These are phyloP conservation scores for Bufo gargarizans DNA, from an alignment of 2,113 vertebrate species.

Conservation along the genomic window DNA sequence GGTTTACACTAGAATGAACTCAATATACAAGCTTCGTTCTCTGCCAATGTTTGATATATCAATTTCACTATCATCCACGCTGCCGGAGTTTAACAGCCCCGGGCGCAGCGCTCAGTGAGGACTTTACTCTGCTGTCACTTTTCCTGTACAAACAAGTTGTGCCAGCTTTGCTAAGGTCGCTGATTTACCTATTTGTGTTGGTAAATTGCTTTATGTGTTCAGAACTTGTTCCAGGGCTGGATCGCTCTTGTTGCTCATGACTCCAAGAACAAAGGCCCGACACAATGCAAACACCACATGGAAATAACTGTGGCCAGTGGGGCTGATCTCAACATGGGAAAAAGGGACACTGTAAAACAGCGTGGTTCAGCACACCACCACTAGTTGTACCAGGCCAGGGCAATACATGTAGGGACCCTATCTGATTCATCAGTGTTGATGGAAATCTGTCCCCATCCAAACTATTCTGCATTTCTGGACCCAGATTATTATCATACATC, in stretches of 20 bases:
- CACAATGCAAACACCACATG: background rate
- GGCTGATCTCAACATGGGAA: no score
- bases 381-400: no score
- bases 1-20: background rate
- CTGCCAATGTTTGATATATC: conserved; percentile 22
- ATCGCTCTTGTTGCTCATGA: background rate
- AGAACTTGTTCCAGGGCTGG: background rate
- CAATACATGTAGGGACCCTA: no score
- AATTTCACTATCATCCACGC: conserved; percentile 33
- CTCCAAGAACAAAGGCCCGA: background rate
- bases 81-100: background rate
- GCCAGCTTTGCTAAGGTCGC: background rate
- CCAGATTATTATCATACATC: no score
- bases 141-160: background rate
- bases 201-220: background rate
- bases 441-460: no score
- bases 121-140: background rate
- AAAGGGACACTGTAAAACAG: no score
- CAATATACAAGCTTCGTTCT: background rate
- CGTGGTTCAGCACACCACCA: no score
- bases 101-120: background rate
- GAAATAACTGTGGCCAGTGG: background rate
- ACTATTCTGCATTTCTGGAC: no score
- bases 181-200: background rate
- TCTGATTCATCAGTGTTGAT: no score